phyloP scores from a whole-genome alignment of 2,113 vertebrate genomes.

The Ibidorhyncha struthersii region DNA sequence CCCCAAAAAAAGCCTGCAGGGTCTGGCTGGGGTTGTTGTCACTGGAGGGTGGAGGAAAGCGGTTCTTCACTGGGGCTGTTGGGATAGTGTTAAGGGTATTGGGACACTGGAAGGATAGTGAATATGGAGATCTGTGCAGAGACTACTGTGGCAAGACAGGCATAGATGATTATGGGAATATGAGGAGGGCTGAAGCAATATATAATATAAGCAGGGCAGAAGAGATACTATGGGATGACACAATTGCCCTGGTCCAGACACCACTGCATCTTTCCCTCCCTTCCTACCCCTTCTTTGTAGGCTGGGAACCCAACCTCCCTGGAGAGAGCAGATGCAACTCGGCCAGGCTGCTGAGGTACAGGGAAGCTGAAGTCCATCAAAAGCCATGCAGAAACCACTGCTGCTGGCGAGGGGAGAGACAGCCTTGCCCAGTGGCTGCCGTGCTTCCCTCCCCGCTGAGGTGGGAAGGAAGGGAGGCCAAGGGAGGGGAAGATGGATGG shows the following conservation, averaged over 20 bases:
- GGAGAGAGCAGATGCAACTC: background rate
- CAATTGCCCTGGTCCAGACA: accelerated
- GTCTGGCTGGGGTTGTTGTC: background rate
- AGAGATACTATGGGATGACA: background rate
- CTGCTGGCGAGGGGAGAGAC: background rate
- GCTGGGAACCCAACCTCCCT: background rate
- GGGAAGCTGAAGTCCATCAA: background rate
- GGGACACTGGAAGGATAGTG: background rate
- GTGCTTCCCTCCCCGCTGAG: background rate
- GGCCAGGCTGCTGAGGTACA: background rate
- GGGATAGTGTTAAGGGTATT: background rate
- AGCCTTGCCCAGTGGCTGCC: background rate
- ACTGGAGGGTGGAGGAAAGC: background rate
- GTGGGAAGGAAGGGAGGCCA: background rate
- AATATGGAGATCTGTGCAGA: background rate
- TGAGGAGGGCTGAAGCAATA: background rate
- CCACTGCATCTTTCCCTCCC: background rate
- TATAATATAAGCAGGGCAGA: background rate
- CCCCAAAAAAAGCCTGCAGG: background rate
- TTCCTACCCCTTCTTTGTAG: background rate
- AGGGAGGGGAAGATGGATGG: background rate
- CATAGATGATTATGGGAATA: background rate
- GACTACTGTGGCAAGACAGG: background rate
- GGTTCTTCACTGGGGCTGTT: background rate
- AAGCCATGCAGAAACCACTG: background rate